Evolutionary conservation across 2,888 invertebrate genomes (phyloP), one percentile per base, ranked within the genome.

Genomic region (Pherbina coryleti): DNA sequence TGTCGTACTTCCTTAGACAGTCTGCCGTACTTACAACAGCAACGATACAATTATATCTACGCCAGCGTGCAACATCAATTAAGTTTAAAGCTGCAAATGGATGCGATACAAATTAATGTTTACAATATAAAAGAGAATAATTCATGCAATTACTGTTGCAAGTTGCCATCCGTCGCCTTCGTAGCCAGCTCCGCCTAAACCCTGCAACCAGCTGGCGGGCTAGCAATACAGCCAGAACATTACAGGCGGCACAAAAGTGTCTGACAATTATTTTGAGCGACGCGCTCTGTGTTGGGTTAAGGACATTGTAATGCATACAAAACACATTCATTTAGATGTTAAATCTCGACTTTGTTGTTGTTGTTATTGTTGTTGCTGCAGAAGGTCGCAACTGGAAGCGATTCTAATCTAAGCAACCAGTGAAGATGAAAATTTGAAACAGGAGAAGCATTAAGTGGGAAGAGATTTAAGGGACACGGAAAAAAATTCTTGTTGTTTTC

Each of bases 91-190:
- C 64, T 34, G 31, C 64, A 28, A 34, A 28, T 34, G 34, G 19
- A 66, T 66, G 25, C 34, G 66, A 66, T 19, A 79, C 64, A 72
- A 77, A 76, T 77, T 81, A 77, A 79, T 77, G 71, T 66, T 51
- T 55, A 76, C 78, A 79, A 78, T 78, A 77, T 75, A 72, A 78
- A 80, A 78, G 78, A 66, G 80, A 80, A 80, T 80, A 77, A 80
- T 80, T 80, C 78, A 80, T 78, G 77, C 78, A 80, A 77, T 80
- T 80, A 60, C 69, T 51, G 67, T 66, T 62, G 57, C 34, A 31
- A 75, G 55, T 25, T 31, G 11, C 14, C 28, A 28, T 55, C 8
- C 17, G 31, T 7, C 25, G 62, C 25, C 34, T 57, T 19, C 31
- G 19, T 72, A 17, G 17, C 66, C 8, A 62, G 34, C 62, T 49